Conservation (phyloP, 2,888 invertebrate genomes). For the Ligdia adustata region DNA sequence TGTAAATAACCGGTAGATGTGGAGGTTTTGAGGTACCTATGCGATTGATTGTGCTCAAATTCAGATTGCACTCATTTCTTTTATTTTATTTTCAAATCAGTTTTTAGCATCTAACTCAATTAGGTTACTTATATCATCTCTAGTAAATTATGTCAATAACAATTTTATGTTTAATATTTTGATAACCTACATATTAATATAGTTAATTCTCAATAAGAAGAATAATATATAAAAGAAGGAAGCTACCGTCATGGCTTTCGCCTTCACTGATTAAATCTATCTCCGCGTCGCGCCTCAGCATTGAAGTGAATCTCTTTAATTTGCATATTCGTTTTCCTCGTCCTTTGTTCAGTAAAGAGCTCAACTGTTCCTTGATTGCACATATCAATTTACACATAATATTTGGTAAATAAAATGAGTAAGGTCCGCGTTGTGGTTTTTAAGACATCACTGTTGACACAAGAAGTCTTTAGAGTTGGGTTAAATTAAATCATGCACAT, state of each 20-base stretch:
- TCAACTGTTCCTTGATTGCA: constrained; percentile 17
- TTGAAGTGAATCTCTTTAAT: constrained; percentile 28
- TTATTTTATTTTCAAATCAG: too few relatives aligned
- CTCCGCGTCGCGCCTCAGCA: constrained; percentile 11
- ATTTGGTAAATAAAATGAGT: constrained; percentile 13
- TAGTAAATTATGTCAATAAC: too few relatives aligned
- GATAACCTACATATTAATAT: too few relatives aligned
- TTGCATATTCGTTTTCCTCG: constrained; percentile 38
- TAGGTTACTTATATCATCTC: too few relatives aligned
- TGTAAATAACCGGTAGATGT: too few relatives aligned
- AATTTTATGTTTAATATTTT: too few relatives aligned
- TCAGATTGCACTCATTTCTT: too few relatives aligned
- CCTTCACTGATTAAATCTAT: constrained; percentile 15
- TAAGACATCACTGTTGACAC: constrained; percentile 13
- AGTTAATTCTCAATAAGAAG: too few relatives aligned
- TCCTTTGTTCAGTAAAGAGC: constrained; percentile 33
- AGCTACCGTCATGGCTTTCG: constrained; percentile 7
- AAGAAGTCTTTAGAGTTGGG: neutral
- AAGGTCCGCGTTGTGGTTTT: constrained; percentile 8
- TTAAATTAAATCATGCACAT: neutral
- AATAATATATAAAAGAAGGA: too few relatives aligned
- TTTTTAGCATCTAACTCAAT: too few relatives aligned
- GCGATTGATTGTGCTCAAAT: too few relatives aligned
- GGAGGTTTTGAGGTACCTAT: too few relatives aligned
- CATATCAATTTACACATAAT: constrained; percentile 21